These are phyloP conservation scores for Lytechinus pictus DNA, from an alignment of 35 echinoderm and acorn worm species.

Conservation along the genomic window DNA sequence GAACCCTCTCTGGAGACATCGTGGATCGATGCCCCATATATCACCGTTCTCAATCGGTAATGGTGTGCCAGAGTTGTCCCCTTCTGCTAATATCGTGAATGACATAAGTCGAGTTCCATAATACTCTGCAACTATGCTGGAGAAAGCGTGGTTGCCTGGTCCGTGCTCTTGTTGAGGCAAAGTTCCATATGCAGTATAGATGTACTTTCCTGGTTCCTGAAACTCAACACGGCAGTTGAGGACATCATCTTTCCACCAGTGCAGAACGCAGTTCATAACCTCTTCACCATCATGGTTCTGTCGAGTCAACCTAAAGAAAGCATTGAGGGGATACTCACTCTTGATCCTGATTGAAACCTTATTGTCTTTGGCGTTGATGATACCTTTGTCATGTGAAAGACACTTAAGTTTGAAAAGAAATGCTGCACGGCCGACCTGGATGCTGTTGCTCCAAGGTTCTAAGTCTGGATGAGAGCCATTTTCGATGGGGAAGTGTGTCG, in stretches of 20 bases:
- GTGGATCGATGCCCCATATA: conserved; percentile 37
- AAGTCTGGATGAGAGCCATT: neutral
- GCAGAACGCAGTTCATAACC: neutral
- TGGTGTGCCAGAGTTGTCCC: neutral
- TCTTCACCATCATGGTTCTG: neutral
- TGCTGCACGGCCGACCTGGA: conserved; percentile 20
- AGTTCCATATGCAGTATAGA: conserved; percentile 18
- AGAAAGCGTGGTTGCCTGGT: neutral
- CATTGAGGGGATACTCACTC: conserved; percentile 14
- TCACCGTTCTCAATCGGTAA: neutral
- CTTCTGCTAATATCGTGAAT: conserved; percentile 20
- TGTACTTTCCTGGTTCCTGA: neutral
- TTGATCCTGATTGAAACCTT: conserved; percentile 5
- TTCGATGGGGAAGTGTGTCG: neutral
- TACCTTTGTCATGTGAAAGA: conserved; percentile 2
- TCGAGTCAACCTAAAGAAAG: neutral
- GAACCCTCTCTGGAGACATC: neutral
- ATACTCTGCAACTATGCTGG: neutral
- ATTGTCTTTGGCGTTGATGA: neutral
- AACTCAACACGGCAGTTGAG: neutral
- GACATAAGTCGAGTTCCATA: conserved; percentile 43
- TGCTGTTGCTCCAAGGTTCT: neutral
- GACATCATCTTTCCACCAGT: conserved; percentile 38
- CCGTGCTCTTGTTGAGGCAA: neutral
- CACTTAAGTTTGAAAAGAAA: neutral